Base-by-base conservation (phyloP, 2,888 invertebrate genomes). In the Unio pictorum region DNA sequence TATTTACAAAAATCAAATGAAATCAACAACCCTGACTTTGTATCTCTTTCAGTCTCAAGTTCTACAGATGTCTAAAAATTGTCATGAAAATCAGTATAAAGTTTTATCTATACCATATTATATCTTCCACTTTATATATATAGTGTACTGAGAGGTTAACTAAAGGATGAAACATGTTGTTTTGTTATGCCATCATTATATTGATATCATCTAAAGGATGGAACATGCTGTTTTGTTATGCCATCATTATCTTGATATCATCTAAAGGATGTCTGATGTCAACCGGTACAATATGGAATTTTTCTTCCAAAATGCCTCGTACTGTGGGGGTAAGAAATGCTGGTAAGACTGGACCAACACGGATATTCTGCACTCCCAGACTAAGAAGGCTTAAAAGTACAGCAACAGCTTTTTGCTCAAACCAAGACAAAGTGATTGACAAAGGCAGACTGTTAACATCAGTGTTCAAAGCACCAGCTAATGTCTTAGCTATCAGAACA, bases 331-430 rank as follows among this genome's bases (percentile, higher is more conserved):
- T 83, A 15, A 84, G 70, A 69, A 84, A 84, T 7, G 83, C 83
- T 5, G 84, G 84, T 74, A 84, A 75, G 0, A 83, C 75, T 4
- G 84, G 84, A 18, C 83, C 84, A 23, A 83, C 72, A 26, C 79
- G 77, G 61, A 83, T 82, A 65, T 81, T 80, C 72, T 81, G 79
- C 5, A 83, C 73, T 4, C 84, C 84, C 11, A 84, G 74, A 70
- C 81, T 81, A 17, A 84, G 72, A 45, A 84, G 68, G 11, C 80
- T 76, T 45, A 84, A 61, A 54, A 84, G 71, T 3, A 84, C 84
- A 23, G 83, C 83, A 7, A 83, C 81, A 8, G 83, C 82, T 69
- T 83, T 83, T 73, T 83, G 83, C 57, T 84, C 84, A 69, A 84
- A 84, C 84, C 84, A 84, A 0, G 81, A 79, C 59, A 84, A 64